A percentile compares a stretch with the other conserved stretches of the same genome.
Conservation (phyloP, 2,797 vertebrate species). For the Brachyrhaphis roseni region DNA sequence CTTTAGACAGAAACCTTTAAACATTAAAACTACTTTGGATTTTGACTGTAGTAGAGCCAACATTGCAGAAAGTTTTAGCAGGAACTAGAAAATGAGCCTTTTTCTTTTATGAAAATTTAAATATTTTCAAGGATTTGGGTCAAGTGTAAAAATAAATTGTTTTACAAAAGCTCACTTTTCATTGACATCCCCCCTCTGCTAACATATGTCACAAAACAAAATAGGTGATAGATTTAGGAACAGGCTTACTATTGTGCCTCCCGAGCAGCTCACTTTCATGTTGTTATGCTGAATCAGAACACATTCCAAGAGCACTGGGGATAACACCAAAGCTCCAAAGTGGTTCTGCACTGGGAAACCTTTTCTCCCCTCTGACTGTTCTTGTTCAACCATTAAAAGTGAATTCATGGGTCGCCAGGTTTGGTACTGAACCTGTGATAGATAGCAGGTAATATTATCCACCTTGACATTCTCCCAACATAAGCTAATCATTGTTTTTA, state of each 20-base stretch:
- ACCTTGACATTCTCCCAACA: slow-evolving; percentile 63
- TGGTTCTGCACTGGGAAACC: slow-evolving; percentile 41
- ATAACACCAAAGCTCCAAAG: slow-evolving; percentile 43
- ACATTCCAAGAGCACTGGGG: slow-evolving; percentile 38
- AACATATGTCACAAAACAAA: slow-evolving; percentile 17
- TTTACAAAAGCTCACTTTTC: slow-evolving; percentile 20
- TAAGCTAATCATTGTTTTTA: slow-evolving; percentile 57
- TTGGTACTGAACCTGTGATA: slow-evolving; percentile 42
- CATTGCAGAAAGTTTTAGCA: background rate
- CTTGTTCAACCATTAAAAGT: slow-evolving; percentile 62
- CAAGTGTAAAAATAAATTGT: slow-evolving; percentile 18
- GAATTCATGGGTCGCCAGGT: slow-evolving; percentile 69
- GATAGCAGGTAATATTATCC: slow-evolving; percentile 68
- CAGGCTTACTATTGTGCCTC: slow-evolving; percentile 53
- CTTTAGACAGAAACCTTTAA: too few relatives aligned
- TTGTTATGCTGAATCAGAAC: slow-evolving; percentile 37
- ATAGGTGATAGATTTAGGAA: slow-evolving; percentile 36
- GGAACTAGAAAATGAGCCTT: background rate
- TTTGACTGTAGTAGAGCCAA: background rate
- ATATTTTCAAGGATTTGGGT: slow-evolving; percentile 22
- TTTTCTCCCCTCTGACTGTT: slow-evolving; percentile 13
- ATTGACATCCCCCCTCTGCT: background rate
- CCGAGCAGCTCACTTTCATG: slow-evolving; percentile 55
- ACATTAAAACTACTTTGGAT: too few relatives aligned
- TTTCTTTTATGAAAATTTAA: background rate